These are phyloP conservation scores for Gymnocheta viridis DNA, from an alignment of 2,888 invertebrate species.

Conservation along the genomic window DNA sequence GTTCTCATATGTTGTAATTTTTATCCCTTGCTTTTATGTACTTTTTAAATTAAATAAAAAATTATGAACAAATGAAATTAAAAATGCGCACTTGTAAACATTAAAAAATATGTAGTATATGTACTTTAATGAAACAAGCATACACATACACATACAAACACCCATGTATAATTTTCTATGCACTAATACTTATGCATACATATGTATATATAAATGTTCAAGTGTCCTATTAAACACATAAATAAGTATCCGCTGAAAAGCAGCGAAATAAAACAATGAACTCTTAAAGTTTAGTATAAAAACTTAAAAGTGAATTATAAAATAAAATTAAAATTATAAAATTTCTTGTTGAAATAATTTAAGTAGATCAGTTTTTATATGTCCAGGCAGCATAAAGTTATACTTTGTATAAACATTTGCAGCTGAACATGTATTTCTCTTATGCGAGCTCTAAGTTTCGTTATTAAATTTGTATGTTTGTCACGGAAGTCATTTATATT, in stretches of 20 bases:
- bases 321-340: no score
- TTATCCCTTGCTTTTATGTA: neutral
- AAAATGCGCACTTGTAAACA: conserved; percentile 57
- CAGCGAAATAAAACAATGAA: neutral
- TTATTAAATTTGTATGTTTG: no score
- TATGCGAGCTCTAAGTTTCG: no score
- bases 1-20: neutral
- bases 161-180: neutral
- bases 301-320: no score
- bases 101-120: conserved; percentile 11
- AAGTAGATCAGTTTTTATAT: no score
- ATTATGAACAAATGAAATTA: conserved; percentile 58
- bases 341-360: no score
- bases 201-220: neutral
- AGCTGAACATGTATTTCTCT: no score
- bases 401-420: no score
- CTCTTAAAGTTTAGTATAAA: neutral
- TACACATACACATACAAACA: neutral
- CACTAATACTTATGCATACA: neutral
- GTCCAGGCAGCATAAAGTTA: no score
- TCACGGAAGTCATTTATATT: no score
- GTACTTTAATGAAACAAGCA: conserved; percentile 3
- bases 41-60: conserved; percentile 8
- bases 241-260: neutral
- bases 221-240: neutral